Evolutionary conservation across 2,888 invertebrate species (phyloP).

Genomic region (Apotomis betuletana): DNA sequence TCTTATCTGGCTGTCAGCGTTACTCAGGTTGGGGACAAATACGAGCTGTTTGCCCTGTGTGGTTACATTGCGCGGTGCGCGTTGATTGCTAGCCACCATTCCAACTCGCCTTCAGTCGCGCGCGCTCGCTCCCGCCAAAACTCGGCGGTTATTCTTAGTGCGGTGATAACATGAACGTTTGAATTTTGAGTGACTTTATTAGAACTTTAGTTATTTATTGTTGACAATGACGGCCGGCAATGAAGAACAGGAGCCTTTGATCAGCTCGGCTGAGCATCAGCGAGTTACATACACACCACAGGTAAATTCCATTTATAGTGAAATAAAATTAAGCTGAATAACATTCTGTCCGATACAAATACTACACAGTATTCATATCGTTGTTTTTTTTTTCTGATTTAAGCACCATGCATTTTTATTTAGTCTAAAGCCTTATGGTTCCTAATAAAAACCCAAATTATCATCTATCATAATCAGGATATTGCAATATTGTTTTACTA

Average conservation of each 20-base stretch:
- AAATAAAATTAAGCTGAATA: too few relatives aligned
- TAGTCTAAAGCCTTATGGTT: too few relatives aligned
- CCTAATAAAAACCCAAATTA: too few relatives aligned
- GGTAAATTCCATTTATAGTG: conserved; percentile 52
- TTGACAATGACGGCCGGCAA: conserved; percentile 70
- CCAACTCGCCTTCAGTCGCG: conserved; percentile 46
- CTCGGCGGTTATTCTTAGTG: conserved; percentile 42
- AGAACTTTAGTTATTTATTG: conserved; percentile 28
- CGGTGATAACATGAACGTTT: conserved; percentile 29
- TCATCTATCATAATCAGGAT: too few relatives aligned
- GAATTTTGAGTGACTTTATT: conserved; percentile 6
- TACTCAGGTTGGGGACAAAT: conserved; percentile 17
- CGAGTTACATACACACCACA: conserved; percentile 72
- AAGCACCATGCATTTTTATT: too few relatives aligned
- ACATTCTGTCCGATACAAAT: too few relatives aligned
- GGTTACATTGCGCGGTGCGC: conserved; percentile 8
- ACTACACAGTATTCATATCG: too few relatives aligned
- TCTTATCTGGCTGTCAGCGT: conserved; percentile 21
- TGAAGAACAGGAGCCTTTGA: conserved; percentile 80
- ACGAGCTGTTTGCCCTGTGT: conserved; percentile 25
- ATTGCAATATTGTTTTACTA: too few relatives aligned
- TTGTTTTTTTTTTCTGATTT: too few relatives aligned
- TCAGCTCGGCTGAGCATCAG: conserved; percentile 76
- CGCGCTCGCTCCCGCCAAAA: conserved; percentile 46
- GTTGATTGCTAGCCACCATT: conserved; percentile 43